Evolutionary conservation across 2,797 vertebrate genomes (phyloP), one percentile per base, ranked within the genome.

Genomic region (Catamblyrhynchus diadema): DNA sequence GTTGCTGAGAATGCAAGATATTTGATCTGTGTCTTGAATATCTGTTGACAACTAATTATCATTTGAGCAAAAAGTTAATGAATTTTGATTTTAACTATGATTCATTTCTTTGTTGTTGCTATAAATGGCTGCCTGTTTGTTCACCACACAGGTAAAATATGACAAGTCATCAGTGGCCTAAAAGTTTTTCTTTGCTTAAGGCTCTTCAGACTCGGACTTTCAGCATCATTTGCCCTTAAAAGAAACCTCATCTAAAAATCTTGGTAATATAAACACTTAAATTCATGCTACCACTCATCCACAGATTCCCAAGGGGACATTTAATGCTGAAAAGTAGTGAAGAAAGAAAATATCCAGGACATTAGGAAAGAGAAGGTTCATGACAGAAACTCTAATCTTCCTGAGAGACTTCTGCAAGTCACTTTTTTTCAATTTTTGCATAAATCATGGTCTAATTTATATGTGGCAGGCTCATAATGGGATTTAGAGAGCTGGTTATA

Each of bases 361-460:
- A 50, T 84, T 93, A 75, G 90, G 81, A 65, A 78, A 72, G 41
- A 86, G 41, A 59, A 65, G 57, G 59, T 94, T 94, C 66, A 66
- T 32, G 48, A 81, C 8, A 47, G 71, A 95, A 89, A 86, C 27
- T 93, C 59, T 93, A 77, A 53, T 25, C 64, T 94, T 96, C 92
- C 81, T 91, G 20, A 85, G 93, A 96, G 96, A 96, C 33, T 95
- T 82, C 39, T n/a, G 2, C 50, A 87, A 89, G 74, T 95, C 88
- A 94, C 48, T 94, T 95, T 59, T 81, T 88, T 95, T 93, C 41
- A 92, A 65, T 70, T 93, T 96, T 96, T 95, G 73, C 69, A 95
- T 97, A 96, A 96, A 97, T 97, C 91, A 91, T 37, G 37, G 17
- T 81, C 77, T 96, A 95, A 95, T 97, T 97, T 96, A 96, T 67